Base-by-base conservation (phyloP, 2,113 vertebrate genomes). In the Monopterus albus region DNA sequence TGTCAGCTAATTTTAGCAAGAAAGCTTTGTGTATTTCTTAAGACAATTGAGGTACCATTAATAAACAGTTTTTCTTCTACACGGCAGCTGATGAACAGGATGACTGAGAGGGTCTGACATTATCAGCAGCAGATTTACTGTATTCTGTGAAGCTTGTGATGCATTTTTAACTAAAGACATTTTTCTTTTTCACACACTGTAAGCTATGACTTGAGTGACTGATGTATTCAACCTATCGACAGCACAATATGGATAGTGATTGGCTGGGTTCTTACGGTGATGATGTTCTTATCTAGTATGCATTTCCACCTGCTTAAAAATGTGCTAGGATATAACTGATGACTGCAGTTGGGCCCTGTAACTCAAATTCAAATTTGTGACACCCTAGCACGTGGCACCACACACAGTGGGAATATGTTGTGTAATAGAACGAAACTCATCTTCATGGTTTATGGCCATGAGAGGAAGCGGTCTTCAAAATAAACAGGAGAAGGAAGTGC, bases 231-330 rank as follows among this genome's bases (percentile, higher is more conserved):
- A 49, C 65, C 65, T 51, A 72, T 67, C 79, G 8, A 49, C 63
- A 38, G 17, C 78, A 60, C 64, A 58, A 43, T 25, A 79, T 79
- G 80, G 85, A 79, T 51, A 42, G 57, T 2, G 72, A 84, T 35
- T 83, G 9, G 43, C 72, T 85, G 87, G 89, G 88, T 73, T 88
- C 51, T 15, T 87, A 76, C 6, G 78, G 85, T 0, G 60, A 90
- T 59, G 85, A 89, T 13, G n/a, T 87, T 49, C 75, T 90, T 61
- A 66, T 90, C 77, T 89, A 91, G 88, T 90, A 90, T 15, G 82
- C 47, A n/a, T 57, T 57, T 65, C 59, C 12, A 20, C 18, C 29
- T 58, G 1, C 53, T 78, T 29, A 38, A 20, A 68, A 18, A 21
- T 21, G 1, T 21, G 17, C 38, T 1, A 17, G 7, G 7, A 4